These are phyloP conservation scores for Ammodytes dubius DNA, from an alignment of 2,113 vertebrate genomes.

Conservation along the genomic window DNA sequence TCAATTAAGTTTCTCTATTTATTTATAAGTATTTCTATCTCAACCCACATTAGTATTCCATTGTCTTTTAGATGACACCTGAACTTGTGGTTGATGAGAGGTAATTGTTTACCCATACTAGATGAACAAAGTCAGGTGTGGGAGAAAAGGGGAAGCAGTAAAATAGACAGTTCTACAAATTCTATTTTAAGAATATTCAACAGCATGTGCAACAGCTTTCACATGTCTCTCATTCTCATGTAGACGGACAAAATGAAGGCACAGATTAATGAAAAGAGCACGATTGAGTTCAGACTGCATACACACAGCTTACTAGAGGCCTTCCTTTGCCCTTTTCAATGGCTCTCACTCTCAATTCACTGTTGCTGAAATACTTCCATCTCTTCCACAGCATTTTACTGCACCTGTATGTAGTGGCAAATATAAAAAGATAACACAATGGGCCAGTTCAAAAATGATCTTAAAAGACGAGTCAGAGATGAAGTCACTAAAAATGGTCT, in stretches of 20 bases:
- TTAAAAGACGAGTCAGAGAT: conserved; percentile 50
- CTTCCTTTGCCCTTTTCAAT: neutral
- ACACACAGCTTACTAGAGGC: conserved; percentile 46
- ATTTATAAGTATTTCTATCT: neutral
- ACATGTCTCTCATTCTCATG: conserved; percentile 29
- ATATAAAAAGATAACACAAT: conserved; percentile 38
- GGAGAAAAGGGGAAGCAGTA: conserved; percentile 27
- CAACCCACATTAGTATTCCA: neutral
- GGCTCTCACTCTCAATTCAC: neutral
- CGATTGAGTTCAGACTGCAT: conserved; percentile 57
- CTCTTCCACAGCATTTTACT: conserved; percentile 17
- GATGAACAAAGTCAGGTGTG: conserved; percentile 17
- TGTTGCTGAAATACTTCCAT: conserved; percentile 37
- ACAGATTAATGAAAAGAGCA: conserved; percentile 78
- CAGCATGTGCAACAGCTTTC: conserved; percentile 18
- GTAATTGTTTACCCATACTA: neutral
- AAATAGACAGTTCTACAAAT: conserved; percentile 20
- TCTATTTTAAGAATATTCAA: conserved; percentile 22
- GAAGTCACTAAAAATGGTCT: conserved; percentile 62
- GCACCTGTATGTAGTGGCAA: conserved; percentile 31
- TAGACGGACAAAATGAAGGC: conserved; percentile 78
- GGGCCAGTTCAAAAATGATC: conserved; percentile 30
- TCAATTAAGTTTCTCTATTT: conserved; percentile 2
- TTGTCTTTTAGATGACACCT: conserved; percentile 28
- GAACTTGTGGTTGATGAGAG: conserved; percentile 7